Base-by-base conservation (phyloP, 2,113 vertebrate genomes). In the Megaptera novaeangliae region DNA sequence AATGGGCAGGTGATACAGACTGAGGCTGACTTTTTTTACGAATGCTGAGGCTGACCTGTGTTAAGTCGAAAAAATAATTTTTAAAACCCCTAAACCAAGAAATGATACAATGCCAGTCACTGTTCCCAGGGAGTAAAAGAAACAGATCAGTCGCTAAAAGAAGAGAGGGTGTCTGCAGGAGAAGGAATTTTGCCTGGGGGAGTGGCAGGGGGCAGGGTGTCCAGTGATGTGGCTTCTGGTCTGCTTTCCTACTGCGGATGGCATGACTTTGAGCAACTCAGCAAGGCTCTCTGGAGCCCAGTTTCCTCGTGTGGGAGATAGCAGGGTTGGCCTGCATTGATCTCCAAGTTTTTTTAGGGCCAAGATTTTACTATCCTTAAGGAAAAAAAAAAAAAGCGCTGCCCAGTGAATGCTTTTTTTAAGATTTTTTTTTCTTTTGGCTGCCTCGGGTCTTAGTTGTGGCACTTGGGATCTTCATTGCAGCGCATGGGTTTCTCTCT, bases 1-100 rank as follows among this genome's bases (percentile, higher is more conserved):
- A 99, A 99, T 0, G 99, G 99, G 39, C 98, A 99, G 99, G 99
- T 99, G 97, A 98, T 84, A 5, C 87, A 0, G 95, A 7, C 15
- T 34, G 64, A 5, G 27, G 39, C 21, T 8, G 1, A 17, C 3
- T 34, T 68, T 52, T 52, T 31, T 34, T 0, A 0, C 0, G 0
- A 31, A 18, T 2, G 17, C 1, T 63, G n/a, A 68, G 71, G 27
- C 1, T 39, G 44, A 52, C 14, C 31, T 75, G 59, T 36, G 72
- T 66, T 34, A 52, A 34, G 29, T 72, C 1, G 1, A 25, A 29
- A 29, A 44, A n/a, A 61, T 21, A 2, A 61, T 68, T 59, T 49
- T 91, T 82, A 20, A 92, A 91, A 91, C 44, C 71, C 59, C 14
- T 64, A 78, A 52, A 39, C 27, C 25, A 39, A 81, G 89, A 61